phyloP scores from a whole-genome alignment of 2,888 invertebrate genomes.

The Hetaerina titia region DNA sequence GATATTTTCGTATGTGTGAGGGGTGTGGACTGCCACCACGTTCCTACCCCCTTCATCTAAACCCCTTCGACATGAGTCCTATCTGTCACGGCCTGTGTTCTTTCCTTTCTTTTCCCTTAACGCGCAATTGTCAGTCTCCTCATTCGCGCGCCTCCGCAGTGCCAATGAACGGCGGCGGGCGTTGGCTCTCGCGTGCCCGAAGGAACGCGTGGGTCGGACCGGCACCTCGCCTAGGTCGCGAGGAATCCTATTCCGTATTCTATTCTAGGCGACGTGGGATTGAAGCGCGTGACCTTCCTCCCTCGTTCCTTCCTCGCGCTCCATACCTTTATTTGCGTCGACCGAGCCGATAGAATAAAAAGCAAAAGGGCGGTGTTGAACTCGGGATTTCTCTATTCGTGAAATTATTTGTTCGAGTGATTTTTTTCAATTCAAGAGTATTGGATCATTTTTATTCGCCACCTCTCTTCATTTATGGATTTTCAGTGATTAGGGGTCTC shows the following conservation, averaged over 20 bases:
- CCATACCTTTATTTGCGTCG: background rate
- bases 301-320: background rate
- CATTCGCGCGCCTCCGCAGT: background rate
- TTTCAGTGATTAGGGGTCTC: too few species aligned
- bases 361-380: too few species aligned
- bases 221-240: background rate
- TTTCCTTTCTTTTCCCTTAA: background rate
- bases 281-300: background rate
- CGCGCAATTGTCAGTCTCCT: background rate
- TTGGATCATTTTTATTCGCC: too few species aligned
- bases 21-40: too few species aligned
- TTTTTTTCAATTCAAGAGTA: too few species aligned
- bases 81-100: background rate
- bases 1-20: too few species aligned
- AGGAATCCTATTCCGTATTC: slow-evolving; percentile 5
- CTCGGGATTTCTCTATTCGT: background rate
- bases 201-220: background rate
- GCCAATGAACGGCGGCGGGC: slow-evolving; percentile 8
- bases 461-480: background rate
- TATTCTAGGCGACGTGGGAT: slow-evolving; percentile 21
- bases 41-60: too few species aligned
- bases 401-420: background rate
- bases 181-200: background rate
- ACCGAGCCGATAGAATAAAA: background rate
- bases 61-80: too few species aligned